These are phyloP conservation scores for Sclerurus mexicanus DNA, from an alignment of 2,113 vertebrate genomes.

Conservation along the genomic window DNA sequence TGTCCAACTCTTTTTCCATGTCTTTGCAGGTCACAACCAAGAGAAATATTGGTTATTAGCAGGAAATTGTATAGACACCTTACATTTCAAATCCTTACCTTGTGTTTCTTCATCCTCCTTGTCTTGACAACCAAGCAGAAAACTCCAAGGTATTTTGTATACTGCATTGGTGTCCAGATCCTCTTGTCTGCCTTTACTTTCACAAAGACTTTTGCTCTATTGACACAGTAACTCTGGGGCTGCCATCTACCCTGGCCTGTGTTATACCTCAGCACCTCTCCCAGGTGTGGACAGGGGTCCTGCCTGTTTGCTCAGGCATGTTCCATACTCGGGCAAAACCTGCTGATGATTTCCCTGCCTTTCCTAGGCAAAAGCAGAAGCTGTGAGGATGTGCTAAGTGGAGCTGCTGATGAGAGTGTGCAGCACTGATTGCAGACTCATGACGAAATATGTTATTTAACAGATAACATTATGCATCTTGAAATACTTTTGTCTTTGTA, in stretches of 20 bases:
- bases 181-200: neutral
- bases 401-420: neutral
- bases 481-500: neutral
- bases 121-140: neutral
- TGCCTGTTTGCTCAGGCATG: rapidly evolving
- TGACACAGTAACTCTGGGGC: neutral
- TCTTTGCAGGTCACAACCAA: neutral
- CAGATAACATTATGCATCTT: too few relatives aligned
- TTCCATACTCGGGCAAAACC: rapidly evolving
- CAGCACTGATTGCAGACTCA: neutral
- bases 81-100: neutral
- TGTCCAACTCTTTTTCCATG: neutral
- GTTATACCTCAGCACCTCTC: neutral
- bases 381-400: neutral
- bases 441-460: neutral
- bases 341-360: rapidly evolving
- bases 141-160: neutral
- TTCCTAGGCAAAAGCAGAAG: neutral
- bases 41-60: neutral
- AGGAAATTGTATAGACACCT: neutral
- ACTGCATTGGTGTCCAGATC: neutral
- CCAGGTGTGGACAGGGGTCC: rapidly evolving
- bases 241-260: rapidly evolving
- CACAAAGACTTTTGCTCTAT: neutral
- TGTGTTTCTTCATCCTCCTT: neutral